Conservation (phyloP, 2,797 vertebrate species). For the Pangasius krempfi region DNA sequence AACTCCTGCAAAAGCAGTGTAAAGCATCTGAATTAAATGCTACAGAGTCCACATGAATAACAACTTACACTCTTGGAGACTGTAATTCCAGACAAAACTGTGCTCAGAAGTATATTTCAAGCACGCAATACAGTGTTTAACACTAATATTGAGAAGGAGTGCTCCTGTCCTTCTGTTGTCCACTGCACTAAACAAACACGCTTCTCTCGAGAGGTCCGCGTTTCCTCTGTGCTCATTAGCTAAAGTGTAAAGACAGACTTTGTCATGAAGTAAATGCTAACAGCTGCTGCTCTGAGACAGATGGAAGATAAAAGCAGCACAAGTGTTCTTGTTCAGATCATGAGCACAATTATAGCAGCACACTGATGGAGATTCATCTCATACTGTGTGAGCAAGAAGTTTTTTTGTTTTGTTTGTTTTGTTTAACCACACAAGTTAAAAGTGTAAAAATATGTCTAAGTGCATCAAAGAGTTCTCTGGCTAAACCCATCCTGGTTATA, state of each 20-base stretch:
- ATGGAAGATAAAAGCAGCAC: constrained; percentile 25
- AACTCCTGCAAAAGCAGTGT: background rate
- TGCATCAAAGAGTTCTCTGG: background rate
- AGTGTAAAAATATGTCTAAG: background rate
- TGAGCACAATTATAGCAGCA: background rate
- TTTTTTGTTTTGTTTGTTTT: too few relatives aligned
- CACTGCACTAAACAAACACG: background rate
- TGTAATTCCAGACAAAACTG: background rate
- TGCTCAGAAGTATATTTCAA: background rate
- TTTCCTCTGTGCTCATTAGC: background rate
- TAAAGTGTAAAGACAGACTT: background rate
- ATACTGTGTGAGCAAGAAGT: background rate
- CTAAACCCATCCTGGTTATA: background rate
- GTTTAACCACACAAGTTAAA: background rate
- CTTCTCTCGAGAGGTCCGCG: background rate
- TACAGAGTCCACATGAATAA: background rate
- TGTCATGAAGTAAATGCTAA: background rate
- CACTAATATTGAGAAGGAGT: background rate
- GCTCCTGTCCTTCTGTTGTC: background rate
- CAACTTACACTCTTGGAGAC: too few relatives aligned
- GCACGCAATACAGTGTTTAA: background rate
- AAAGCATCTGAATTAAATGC: background rate
- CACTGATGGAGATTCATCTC: background rate
- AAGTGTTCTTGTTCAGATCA: background rate
- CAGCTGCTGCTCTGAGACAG: constrained; percentile 44